Evolutionary conservation across 2,888 invertebrate genomes (phyloP).

Genomic region (Strigamia crassipes): DNA sequence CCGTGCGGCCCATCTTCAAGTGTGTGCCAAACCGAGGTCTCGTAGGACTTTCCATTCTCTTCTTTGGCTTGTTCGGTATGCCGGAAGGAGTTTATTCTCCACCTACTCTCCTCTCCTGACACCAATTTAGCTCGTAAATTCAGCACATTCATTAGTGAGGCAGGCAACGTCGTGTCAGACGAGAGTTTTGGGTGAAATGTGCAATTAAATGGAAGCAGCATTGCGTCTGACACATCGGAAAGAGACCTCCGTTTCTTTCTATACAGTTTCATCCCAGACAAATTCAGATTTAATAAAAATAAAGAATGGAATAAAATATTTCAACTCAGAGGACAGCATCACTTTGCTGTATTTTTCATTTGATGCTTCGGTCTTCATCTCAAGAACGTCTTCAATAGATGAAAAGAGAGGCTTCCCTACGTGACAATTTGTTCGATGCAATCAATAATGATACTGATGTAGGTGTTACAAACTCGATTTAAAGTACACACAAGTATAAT

Average conservation of each 20-base stretch:
- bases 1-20: background rate
- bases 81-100: conserved; percentile 17
- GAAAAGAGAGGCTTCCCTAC: no score
- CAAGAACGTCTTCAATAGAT: no score
- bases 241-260: background rate
- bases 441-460: no score
- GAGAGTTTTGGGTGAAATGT: conserved; percentile 5
- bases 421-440: no score
- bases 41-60: background rate
- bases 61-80: conserved; percentile 15
- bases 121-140: conserved; percentile 22
- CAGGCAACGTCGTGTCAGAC: background rate
- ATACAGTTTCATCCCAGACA: background rate
- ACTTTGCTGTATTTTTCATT: no score
- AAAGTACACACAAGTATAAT: no score
- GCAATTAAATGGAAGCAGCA: conserved; percentile 19
- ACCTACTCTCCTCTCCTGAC: background rate
- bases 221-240: background rate
- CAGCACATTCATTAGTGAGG: conserved; percentile 8
- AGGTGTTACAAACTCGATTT: no score
- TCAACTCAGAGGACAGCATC: no score
- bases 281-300: background rate
- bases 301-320: background rate
- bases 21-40: background rate
- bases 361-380: no score